Percentiles rank a stretch among this genome's conserved stretches.
These are phyloP conservation scores for Pseudoips prasinana DNA, from an alignment of 2,888 invertebrate genomes.

Conservation along the genomic window DNA sequence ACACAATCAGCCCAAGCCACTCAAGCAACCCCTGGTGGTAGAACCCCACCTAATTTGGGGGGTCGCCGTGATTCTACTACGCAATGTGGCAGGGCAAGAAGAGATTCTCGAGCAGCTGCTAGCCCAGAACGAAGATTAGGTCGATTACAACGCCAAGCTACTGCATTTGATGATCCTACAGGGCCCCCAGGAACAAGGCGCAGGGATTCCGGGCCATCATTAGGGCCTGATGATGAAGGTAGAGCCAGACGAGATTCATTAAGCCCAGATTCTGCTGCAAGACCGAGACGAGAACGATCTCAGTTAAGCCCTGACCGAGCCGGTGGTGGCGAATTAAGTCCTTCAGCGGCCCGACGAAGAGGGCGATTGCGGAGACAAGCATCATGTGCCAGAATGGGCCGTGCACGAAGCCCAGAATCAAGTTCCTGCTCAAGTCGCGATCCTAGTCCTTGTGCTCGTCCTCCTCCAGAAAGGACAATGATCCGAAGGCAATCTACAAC, in stretches of 20 bases:
- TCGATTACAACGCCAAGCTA: slow-evolving; percentile 91
- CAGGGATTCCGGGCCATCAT: slow-evolving; percentile 91
- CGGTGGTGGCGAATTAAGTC: slow-evolving; percentile 91
- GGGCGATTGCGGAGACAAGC: slow-evolving; percentile 89
- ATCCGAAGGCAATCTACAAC: slow-evolving; percentile 94
- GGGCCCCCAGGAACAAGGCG: slow-evolving; percentile 86
- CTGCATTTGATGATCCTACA: slow-evolving; percentile 93
- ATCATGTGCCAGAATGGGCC: slow-evolving; percentile 85
- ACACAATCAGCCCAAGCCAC: slow-evolving; percentile 48
- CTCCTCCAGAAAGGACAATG: slow-evolving; percentile 84
- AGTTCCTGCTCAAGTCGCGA: slow-evolving; percentile 91
- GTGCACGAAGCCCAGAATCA: slow-evolving; percentile 85
- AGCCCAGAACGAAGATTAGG: slow-evolving; percentile 87
- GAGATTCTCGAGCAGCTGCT: slow-evolving; percentile 85
- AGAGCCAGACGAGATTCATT: slow-evolving; percentile 91
- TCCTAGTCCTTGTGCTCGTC: slow-evolving; percentile 88
- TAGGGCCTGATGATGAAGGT: slow-evolving; percentile 91
- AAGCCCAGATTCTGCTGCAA: slow-evolving; percentile 94
- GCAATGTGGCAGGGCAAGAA: slow-evolving; percentile 87
- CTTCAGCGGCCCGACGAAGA: slow-evolving; percentile 86
- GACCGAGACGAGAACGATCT: slow-evolving; percentile 88
- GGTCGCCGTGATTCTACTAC: slow-evolving; percentile 91
- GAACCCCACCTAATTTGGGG: slow-evolving; percentile 73
- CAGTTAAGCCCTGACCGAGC: slow-evolving; percentile 91
- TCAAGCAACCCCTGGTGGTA: slow-evolving; percentile 59